Base-by-base conservation (phyloP, 2,113 vertebrate genomes). In the Scatophagus argus region DNA sequence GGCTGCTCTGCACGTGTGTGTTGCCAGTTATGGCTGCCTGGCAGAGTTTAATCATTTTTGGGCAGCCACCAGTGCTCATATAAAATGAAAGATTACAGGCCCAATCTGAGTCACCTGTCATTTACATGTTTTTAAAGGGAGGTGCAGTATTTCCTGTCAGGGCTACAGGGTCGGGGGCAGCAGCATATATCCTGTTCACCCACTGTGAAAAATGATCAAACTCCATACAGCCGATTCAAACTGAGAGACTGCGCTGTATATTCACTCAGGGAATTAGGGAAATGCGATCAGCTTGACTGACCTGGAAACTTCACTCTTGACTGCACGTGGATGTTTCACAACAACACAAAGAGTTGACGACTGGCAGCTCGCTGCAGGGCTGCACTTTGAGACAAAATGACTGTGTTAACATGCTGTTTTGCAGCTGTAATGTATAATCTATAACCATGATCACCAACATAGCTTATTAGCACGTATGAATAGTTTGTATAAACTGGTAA, bases 221-320 rank as follows among this genome's bases (percentile, higher is more conserved):
- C 38, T 43, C 6, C 0, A n/a, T 31, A 21, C 41, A 4, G 58
- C 1, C 75, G 14, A 31, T 49, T 52, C 17, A 77, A 8, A 49
- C n/a, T 0, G 1, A 25, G 29, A 10, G 21, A 39, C 36, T 85
- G 41, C 47, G 12, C 43, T 58, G n/a, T 49, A 55, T 34, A 10
- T 64, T 58, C 4, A 6, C 43, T 75, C 2, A 58, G 11, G 55
- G n/a, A 70, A 65, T 60, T 82, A 69, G 27, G 72, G 14, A 77
- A 85, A 83, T 77, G 64, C 46, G 79, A 82, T 79, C 19, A 70
- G 76, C 67, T 52, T 74, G 14, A 23, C 56, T 73, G 67, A 85
- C 3, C 62, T 59, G 41, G 60, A 55, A 75, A 39, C 21, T 52
- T 78, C 65, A 81, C 74, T 52, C 69, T 62, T 81, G 58, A 58